phyloP scores from a whole-genome alignment of 2,797 vertebrate species.

The Fistularia commersonii region DNA sequence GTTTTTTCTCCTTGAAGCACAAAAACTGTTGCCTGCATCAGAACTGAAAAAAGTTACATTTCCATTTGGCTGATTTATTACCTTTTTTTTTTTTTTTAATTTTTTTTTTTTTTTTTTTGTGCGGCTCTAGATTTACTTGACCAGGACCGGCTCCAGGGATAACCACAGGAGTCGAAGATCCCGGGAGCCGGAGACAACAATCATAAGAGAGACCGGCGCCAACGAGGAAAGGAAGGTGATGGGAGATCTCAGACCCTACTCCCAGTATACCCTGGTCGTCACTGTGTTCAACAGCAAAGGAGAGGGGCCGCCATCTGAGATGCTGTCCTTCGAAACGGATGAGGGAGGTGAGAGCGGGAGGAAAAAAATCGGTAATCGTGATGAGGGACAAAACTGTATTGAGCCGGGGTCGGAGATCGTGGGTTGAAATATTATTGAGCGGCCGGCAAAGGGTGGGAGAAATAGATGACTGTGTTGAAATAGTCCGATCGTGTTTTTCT shows the following conservation, averaged over 20 bases:
- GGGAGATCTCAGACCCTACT: conserved; percentile 78
- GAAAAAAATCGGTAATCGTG: background rate
- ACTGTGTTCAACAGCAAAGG: conserved; percentile 83
- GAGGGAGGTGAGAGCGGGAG: conserved; percentile 80
- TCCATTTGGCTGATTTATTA: no score
- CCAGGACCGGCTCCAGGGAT: conserved; percentile 45
- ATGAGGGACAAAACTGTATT: no score
- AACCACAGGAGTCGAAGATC: conserved; percentile 53
- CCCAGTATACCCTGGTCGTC: conserved; percentile 74
- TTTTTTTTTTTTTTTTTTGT: conserved; percentile 2
- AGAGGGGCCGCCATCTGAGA: conserved; percentile 74
- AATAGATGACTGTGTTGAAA: conserved; percentile 6
- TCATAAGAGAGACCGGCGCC: conserved; percentile 58
- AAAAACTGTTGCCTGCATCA: no score
- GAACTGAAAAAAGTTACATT: no score
- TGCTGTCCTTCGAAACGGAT: conserved; percentile 67
- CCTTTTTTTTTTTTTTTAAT: no score
- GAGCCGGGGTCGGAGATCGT: background rate
- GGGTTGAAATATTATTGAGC: background rate
- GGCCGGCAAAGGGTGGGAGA: background rate
- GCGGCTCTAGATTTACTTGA: conserved; percentile 66
- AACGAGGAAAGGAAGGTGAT: conserved; percentile 64
- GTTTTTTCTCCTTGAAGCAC: no score
- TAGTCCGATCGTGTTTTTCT: no score
- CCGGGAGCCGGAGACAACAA: conserved; percentile 33